phyloP scores from a whole-genome alignment of 2,888 invertebrate genomes.

The Sepiola atlantica region DNA sequence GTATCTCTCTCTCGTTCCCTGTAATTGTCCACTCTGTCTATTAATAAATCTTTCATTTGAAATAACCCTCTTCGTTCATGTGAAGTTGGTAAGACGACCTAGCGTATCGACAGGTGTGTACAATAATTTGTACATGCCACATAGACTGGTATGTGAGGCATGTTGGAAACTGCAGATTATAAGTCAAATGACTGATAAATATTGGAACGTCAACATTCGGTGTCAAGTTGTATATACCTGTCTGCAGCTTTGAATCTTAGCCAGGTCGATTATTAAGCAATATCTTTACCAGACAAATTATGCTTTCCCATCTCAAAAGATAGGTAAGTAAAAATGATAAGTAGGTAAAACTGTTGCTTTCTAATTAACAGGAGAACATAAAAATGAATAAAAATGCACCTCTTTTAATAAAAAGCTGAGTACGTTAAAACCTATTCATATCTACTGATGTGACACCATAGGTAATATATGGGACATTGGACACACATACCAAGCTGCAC shows the following conservation, averaged over 20 bases:
- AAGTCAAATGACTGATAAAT: background rate
- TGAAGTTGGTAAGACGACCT: too few relatives aligned
- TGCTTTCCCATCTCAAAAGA: background rate
- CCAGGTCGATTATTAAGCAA: background rate
- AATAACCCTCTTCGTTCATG: too few relatives aligned
- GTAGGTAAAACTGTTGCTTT: conserved; percentile 32
- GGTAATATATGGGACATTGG: background rate
- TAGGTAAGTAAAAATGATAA: conserved; percentile 14
- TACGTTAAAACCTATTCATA: background rate
- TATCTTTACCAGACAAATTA: background rate
- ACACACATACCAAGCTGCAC: background rate
- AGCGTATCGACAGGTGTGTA: too few relatives aligned
- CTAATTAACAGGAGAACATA: background rate
- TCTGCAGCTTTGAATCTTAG: background rate
- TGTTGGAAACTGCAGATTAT: background rate
- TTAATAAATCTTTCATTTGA: too few relatives aligned
- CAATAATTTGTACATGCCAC: too few relatives aligned
- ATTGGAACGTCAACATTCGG: background rate
- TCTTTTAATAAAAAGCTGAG: background rate
- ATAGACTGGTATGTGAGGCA: too few relatives aligned
- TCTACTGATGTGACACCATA: background rate
- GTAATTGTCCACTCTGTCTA: too few relatives aligned
- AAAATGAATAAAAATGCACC: background rate
- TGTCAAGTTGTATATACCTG: background rate
- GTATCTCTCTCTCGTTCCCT: too few relatives aligned